A percentile compares a stretch with the other conserved stretches of the same genome.
Conservation (phyloP, 2,113 vertebrate genomes). For the Dasypus novemcinctus region DNA sequence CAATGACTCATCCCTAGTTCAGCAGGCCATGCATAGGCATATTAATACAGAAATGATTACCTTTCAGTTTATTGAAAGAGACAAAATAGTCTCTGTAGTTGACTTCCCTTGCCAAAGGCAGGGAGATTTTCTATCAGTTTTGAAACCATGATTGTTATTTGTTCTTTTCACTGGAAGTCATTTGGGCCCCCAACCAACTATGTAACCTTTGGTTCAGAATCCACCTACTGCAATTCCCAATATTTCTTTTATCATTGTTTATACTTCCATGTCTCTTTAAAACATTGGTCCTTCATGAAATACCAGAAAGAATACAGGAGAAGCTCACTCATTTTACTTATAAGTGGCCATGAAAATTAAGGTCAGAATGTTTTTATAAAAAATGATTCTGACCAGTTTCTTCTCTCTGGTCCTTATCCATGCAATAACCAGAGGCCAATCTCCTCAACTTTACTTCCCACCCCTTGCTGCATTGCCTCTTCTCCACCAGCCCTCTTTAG, state of each 20-base stretch:
- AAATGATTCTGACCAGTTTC: background rate
- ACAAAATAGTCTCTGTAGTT: background rate
- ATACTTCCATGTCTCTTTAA: background rate
- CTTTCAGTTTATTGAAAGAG: background rate
- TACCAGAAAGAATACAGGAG: background rate
- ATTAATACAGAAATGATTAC: background rate
- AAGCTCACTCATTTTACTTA: background rate
- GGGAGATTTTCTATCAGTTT: background rate
- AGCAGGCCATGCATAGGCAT: accelerated
- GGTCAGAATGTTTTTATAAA: background rate
- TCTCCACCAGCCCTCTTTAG: background rate
- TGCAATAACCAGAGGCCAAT: background rate
- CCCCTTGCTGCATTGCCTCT: accelerated
- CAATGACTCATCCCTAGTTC: background rate
- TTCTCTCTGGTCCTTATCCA: background rate
- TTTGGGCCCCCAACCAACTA: constrained; percentile 42
- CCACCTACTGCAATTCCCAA: background rate
- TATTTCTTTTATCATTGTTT: background rate
- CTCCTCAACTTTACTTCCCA: background rate
- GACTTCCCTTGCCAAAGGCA: background rate
- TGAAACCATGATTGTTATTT: background rate
- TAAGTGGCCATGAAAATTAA: background rate
- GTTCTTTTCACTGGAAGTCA: constrained; percentile 42
- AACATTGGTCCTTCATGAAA: background rate
- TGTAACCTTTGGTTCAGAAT: constrained; percentile 45